Evolutionary conservation across 2,797 vertebrate species (phyloP), one percentile per base, ranked within the genome.

Genomic region (Melanogrammus aeglefinus): DNA sequence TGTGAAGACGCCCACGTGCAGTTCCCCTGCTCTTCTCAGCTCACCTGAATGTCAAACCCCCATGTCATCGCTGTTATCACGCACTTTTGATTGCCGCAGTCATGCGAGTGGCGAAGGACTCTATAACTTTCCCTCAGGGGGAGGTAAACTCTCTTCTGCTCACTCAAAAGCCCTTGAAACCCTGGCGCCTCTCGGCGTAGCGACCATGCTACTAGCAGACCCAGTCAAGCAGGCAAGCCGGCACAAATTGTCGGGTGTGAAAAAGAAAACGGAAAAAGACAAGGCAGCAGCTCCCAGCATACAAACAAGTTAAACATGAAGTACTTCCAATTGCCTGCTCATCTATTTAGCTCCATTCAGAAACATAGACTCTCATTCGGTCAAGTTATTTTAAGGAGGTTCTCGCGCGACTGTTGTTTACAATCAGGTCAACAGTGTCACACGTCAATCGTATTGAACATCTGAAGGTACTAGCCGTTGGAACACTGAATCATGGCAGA

Each of bases 51-150:
- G 63, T 69, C 63, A 69, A 69, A 27, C 63, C 3, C 76, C 2
- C 63, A 13, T 27, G 63, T 69, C 10, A 12, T 27, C 63, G 24
- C 24, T 27, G n/a, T 24, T 69, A 24, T 27, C 63, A 69, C 24
- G 10, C 24, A 69, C 63, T 69, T 69, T 24, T 69, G 63, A 69
- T 27, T 69, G n/a, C 63, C 2, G 63, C 63, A 69, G 63, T 27
- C 63, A 69, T 69, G 63, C 63, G 63, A 69, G 63, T 9, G 63
- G 63, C 63, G 63, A 69, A 69, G 63, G 63, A 69, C 63, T 69
- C 63, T 27, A 27, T 69, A 69, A 69, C 63, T 27, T 69, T 69
- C 63, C 63, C 63, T 69, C 63, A 16, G 63, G 63, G n/a, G 63
- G n/a, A n/a, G 63, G 57, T 63, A 24, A 7, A 63, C 24, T 69